phyloP scores from a whole-genome alignment of 2,888 invertebrate species.

The Ennomos fuscantarius region DNA sequence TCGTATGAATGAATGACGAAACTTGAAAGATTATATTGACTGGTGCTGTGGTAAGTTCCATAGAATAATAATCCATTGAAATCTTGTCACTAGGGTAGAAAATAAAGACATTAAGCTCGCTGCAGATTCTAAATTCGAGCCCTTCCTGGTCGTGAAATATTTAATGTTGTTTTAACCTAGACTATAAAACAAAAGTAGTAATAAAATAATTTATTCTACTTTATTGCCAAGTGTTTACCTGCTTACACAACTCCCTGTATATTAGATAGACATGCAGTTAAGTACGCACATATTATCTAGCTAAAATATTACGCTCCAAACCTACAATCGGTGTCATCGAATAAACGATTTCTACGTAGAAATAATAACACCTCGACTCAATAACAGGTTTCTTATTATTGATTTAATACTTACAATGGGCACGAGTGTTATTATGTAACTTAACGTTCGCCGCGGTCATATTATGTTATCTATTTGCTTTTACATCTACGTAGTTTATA shows the following conservation, averaged over 20 bases:
- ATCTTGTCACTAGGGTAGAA: not conserved
- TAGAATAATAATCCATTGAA: conserved; percentile 9
- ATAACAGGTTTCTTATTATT: conserved; percentile 27
- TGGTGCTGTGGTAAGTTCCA: conserved; percentile 27
- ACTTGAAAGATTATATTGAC: conserved; percentile 35
- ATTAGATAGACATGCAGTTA: too few species aligned
- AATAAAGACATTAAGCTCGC: conserved; percentile 3
- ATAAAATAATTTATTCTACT: too few species aligned
- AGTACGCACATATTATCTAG: too few species aligned
- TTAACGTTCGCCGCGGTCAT: conserved; percentile 9
- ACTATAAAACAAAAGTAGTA: too few species aligned
- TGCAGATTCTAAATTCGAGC: conserved; percentile 4
- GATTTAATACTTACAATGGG: conserved; percentile 7
- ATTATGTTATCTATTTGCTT: conserved; percentile 14
- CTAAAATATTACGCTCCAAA: too few species aligned
- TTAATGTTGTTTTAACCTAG: too few species aligned
- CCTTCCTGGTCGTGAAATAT: conserved; percentile 7
- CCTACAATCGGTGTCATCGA: not conserved
- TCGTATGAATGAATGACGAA: conserved; percentile 45
- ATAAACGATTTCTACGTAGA: conserved; percentile 3
- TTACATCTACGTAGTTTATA: conserved; percentile 3
- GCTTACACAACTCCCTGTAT: too few species aligned
- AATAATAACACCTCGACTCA: conserved; percentile 16
- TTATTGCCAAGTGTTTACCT: too few species aligned
- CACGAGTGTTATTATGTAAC: conserved; percentile 23